Conservation (phyloP, 2,797 vertebrate genomes). For the Argya squamiceps region DNA sequence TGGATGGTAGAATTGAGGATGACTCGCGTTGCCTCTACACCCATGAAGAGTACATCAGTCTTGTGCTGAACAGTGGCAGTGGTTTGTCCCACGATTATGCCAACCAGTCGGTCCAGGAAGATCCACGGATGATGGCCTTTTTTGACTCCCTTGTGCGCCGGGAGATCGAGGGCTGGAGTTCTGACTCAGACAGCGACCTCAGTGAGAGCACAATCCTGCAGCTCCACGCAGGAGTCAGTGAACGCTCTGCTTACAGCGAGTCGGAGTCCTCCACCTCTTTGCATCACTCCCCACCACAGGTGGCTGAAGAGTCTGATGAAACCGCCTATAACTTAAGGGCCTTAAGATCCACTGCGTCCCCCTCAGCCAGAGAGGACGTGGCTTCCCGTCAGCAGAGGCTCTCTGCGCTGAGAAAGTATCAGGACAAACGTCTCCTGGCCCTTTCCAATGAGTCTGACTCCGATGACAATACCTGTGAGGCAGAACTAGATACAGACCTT, state of each 20-base stretch:
- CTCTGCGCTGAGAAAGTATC: conserved; percentile 79
- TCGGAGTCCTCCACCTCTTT: conserved; percentile 90
- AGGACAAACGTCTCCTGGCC: conserved; percentile 87
- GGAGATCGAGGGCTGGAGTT: conserved; percentile 98
- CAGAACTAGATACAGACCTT: conserved; percentile 89
- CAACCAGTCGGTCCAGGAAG: conserved; percentile 97
- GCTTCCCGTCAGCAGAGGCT: conserved; percentile 80
- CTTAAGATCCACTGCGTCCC: conserved; percentile 72
- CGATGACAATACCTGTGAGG: conserved; percentile 88
- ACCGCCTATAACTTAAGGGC: conserved; percentile 77
- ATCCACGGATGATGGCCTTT: conserved; percentile 99
- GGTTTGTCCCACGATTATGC: conserved; percentile 97
- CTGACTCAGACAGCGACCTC: conserved; percentile 92
- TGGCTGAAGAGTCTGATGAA: conserved; percentile 77
- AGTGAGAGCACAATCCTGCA: conserved; percentile 96
- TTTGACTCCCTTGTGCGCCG: conserved; percentile 95
- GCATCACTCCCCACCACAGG: conserved; percentile 80
- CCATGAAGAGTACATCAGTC: conserved; percentile 97
- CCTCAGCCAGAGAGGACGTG: conserved; percentile 75
- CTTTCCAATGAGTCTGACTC: conserved; percentile 93
- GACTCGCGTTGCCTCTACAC: conserved; percentile 95
- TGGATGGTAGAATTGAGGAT: conserved; percentile 92
- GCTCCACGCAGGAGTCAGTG: conserved; percentile 86
- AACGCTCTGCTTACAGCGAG: conserved; percentile 85
- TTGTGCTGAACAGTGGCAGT: conserved; percentile 95